Percentiles rank a stretch among this genome's conserved stretches.
These are phyloP conservation scores for Calliphora vicina DNA, from an alignment of 1,140 invertebrate species.

Conservation along the genomic window DNA sequence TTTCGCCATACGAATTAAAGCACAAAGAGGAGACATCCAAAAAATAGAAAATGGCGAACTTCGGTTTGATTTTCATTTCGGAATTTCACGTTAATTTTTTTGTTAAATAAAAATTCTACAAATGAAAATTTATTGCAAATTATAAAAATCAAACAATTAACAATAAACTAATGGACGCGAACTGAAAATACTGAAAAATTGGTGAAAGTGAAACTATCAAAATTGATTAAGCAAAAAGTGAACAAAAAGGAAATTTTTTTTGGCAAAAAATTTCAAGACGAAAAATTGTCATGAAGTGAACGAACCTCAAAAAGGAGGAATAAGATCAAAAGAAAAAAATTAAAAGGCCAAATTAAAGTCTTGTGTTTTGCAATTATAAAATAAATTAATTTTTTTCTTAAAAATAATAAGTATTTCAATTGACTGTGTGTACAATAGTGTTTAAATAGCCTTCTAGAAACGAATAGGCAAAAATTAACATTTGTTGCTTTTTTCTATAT, in stretches of 20 bases:
- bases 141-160: not conserved
- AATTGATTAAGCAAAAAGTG: not conserved
- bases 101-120: constrained; percentile 8
- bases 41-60: constrained; percentile 43
- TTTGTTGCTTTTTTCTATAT: not conserved
- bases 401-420: not conserved
- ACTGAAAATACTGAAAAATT: not conserved
- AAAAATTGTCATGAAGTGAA: constrained; percentile 29
- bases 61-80: constrained; percentile 41
- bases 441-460: not conserved
- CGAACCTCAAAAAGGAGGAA: constrained; percentile 21
- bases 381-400: too few relatives aligned
- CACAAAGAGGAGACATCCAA: constrained; percentile 30
- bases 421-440: not conserved
- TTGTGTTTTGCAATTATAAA: not conserved
- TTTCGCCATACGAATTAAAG: not conserved
- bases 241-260: not conserved
- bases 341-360: constrained; percentile 8
- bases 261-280: constrained; percentile 17
- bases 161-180: not conserved
- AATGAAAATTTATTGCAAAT: constrained; percentile 1
- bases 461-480: not conserved
- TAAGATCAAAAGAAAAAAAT: not conserved
- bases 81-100: constrained; percentile 40
- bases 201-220: not conserved